Evolutionary conservation across 2,113 vertebrate species (phyloP), one percentile per base, ranked within the genome.

Genomic region (Scomber colias): DNA sequence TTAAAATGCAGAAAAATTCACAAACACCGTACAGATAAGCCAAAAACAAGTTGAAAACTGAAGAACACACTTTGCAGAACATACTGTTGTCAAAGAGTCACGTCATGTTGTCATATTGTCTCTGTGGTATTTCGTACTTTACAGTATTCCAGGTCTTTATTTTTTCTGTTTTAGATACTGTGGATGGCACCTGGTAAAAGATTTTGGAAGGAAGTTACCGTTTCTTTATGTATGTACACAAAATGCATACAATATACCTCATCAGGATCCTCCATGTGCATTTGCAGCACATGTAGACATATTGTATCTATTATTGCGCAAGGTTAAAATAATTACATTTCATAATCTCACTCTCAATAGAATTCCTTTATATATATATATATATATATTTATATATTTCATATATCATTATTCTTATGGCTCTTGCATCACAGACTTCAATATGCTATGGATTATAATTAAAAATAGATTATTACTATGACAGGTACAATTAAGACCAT

Each of bases 401-500:
- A 84, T 84, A 87, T 82, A 82, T 76, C 71, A 77, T 69, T 79
- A 88, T 82, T 73, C 12, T 66, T 90, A 91, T 92, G 89, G 90
- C 88, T 89, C 87, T 88, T 91, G 82, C 84, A n/a, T 90, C 71
- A 89, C 60, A 75, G 35, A 85, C 65, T 86, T 87, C 65, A 86
- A 87, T 90, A 88, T 71, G 70, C 71, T 87, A 92, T 89, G 57
- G 77, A 77, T 86, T 86, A 89, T 81, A 84, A 40, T 75, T 84
- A 90, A 91, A 92, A 92, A 91, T 91, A 93, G 71, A 90, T 86
- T 82, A 89, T 89, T 88, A 88, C 79, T 90, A 84, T 88, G 35
- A 81, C 62, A 64, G 74, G 62, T 87, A 74, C 69, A 88, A 40
- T 84, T 57, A 81, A 81, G 63, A 85, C 49, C 55, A 40, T 45